Evolutionary conservation across 2,113 vertebrate genomes (phyloP).

Genomic region (Zosterops lateralis): DNA sequence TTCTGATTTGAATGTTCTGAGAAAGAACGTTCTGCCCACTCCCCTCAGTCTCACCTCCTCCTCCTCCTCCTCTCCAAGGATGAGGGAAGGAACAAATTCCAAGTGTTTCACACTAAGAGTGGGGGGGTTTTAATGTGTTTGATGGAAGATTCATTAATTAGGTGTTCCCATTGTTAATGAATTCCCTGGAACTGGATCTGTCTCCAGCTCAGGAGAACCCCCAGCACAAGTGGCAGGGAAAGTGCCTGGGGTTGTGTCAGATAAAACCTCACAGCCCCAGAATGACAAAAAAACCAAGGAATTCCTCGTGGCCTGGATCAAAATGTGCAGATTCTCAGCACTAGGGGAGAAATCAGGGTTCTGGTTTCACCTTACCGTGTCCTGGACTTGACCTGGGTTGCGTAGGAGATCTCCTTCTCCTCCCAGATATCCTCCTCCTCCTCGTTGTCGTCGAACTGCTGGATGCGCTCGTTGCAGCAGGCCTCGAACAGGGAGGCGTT

Average conservation of each 20-base stretch:
- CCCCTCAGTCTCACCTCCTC: background rate
- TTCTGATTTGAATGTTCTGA: background rate
- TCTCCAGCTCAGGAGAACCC: background rate
- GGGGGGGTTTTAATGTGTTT: background rate
- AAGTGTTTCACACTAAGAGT: background rate
- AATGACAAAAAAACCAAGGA: background rate
- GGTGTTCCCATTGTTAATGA: background rate
- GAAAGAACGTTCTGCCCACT: background rate
- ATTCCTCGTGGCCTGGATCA: rapidly evolving
- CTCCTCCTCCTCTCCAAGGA: background rate
- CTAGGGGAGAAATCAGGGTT: rapidly evolving
- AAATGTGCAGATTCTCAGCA: rapidly evolving
- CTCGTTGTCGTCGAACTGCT: constrained; percentile 90
- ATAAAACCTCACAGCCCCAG: background rate
- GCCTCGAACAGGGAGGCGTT: constrained; percentile 91
- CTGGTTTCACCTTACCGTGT: constrained; percentile 77
- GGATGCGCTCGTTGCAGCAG: constrained; percentile 91
- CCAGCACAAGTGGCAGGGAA: rapidly evolving
- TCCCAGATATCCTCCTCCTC: constrained; percentile 97
- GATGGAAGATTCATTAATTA: background rate
- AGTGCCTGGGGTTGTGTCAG: rapidly evolving
- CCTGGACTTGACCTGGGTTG: constrained; percentile 85
- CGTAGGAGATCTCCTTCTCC: constrained; percentile 87
- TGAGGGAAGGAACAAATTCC: background rate
- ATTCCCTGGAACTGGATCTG: background rate